Percentiles rank a stretch among this genome's conserved stretches.
Evolutionary conservation across 2,888 invertebrate genomes (phyloP).

Genomic region (Melanotus villosus): DNA sequence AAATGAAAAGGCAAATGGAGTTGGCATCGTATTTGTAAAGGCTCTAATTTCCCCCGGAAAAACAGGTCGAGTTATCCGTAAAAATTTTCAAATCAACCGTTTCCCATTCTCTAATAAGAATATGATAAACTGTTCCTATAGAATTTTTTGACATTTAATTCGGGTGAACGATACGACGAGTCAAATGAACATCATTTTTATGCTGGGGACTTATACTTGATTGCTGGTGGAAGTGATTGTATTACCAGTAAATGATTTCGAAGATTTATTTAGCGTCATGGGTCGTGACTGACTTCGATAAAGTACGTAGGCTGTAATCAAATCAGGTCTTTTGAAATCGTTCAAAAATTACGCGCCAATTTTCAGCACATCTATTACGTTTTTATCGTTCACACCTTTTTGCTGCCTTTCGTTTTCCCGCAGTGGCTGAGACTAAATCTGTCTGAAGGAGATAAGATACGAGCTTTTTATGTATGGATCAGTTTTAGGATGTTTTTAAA

Average conservation of each 20-base stretch:
- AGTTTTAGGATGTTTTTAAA: background rate
- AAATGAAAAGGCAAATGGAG: too few species aligned
- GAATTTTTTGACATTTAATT: slow-evolving; percentile 3
- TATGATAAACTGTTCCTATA: slow-evolving; percentile 3
- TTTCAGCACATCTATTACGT: slow-evolving; percentile 6
- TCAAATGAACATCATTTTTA: slow-evolving; percentile 1
- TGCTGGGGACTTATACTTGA: background rate
- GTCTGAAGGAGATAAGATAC: slow-evolving; percentile 11
- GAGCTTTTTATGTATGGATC: background rate
- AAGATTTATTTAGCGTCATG: too few species aligned
- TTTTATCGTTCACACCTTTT: slow-evolving; percentile 15
- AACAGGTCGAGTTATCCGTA: too few species aligned
- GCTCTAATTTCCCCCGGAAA: too few species aligned
- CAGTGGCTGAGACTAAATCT: slow-evolving; percentile 15
- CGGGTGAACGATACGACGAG: background rate
- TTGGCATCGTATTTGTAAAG: too few species aligned
- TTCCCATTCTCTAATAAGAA: too few species aligned
- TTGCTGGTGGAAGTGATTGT: background rate
- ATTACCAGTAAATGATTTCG: background rate
- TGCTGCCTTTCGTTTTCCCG: slow-evolving; percentile 3
- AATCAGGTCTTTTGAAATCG: background rate
- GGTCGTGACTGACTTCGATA: background rate
- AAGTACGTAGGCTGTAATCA: background rate
- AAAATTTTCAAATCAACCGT: too few species aligned
- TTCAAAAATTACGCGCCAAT: slow-evolving; percentile 3